phyloP scores from a whole-genome alignment of 37 sponge, comb jelly and placozoan genomes.

The Spongilla lacustris region DNA sequence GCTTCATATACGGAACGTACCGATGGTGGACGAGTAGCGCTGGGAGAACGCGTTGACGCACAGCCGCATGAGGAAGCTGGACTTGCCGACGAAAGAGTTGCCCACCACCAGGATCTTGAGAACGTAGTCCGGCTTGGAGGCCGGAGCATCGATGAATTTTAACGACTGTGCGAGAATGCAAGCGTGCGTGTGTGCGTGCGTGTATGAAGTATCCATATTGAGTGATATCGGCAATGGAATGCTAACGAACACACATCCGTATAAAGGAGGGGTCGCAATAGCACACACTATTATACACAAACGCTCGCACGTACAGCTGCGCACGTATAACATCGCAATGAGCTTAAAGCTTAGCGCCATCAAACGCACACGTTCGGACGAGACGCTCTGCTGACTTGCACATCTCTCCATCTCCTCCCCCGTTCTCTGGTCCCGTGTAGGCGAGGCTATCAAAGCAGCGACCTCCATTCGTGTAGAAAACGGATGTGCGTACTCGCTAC shows the following conservation, averaged over 20 bases:
- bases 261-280: background rate
- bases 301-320: too few species aligned
- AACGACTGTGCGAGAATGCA: conserved; percentile 25
- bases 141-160: conserved; percentile 46
- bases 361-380: too few species aligned
- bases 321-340: too few species aligned
- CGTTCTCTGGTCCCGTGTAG: conserved; percentile 17
- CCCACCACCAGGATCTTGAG: conserved; percentile 82
- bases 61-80: conserved; percentile 76
- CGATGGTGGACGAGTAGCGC: conserved; percentile 76
- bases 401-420: conserved; percentile 20
- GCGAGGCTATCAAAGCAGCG: background rate
- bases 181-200: background rate
- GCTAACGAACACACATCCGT: background rate
- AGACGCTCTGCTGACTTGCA: too few species aligned
- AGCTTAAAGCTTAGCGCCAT: too few species aligned
- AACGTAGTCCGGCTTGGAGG: conserved; percentile 53
- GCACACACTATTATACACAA: background rate
- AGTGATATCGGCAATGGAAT: too few species aligned
- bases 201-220: too few species aligned
- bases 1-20: conserved; percentile 19
- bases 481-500: too few species aligned
- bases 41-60: conserved; percentile 72
- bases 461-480: background rate
- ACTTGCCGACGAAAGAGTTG: conserved; percentile 84